Percentiles rank a stretch among this genome's conserved stretches.
phyloP scores from a whole-genome alignment of 2,888 invertebrate genomes.

The Carcina quercana region DNA sequence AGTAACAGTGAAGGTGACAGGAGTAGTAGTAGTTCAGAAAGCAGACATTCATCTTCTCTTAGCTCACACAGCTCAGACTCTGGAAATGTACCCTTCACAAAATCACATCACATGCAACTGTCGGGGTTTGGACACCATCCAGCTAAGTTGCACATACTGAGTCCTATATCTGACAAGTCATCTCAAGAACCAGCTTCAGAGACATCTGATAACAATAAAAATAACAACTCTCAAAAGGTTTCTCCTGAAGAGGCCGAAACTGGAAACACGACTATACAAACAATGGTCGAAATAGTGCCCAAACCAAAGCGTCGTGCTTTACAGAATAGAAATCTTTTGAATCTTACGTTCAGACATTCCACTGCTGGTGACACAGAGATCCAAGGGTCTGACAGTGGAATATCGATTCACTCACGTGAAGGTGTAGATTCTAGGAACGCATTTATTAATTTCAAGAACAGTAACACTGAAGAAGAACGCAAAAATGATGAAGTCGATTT shows the following conservation, averaged over 20 bases:
- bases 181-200: slow-evolving; percentile 91
- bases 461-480: slow-evolving; percentile 67
- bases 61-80: slow-evolving; percentile 92
- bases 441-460: slow-evolving; percentile 75
- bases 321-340: slow-evolving; percentile 85
- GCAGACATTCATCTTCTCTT: slow-evolving; percentile 86
- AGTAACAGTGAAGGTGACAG: slow-evolving; percentile 91
- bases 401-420: slow-evolving; percentile 88
- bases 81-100: slow-evolving; percentile 75
- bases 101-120: slow-evolving; percentile 76
- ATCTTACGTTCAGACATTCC: slow-evolving; percentile 77
- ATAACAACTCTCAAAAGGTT: slow-evolving; percentile 84
- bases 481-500: slow-evolving; percentile 78
- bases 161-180: slow-evolving; percentile 92
- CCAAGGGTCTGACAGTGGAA: slow-evolving; percentile 91
- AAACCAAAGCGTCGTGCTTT: slow-evolving; percentile 79
- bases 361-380: slow-evolving; percentile 82
- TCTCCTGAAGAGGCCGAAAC: slow-evolving; percentile 79
- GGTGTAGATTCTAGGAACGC: slow-evolving; percentile 81
- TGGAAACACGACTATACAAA: slow-evolving; percentile 53
- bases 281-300: slow-evolving; percentile 66
- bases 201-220: slow-evolving; percentile 86
- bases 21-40: slow-evolving; percentile 89
- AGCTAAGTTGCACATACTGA: slow-evolving; percentile 87
- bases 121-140: slow-evolving; percentile 83